These are phyloP conservation scores for Cosmopolites sordidus DNA, from an alignment of 2,888 invertebrate genomes.

Conservation along the genomic window DNA sequence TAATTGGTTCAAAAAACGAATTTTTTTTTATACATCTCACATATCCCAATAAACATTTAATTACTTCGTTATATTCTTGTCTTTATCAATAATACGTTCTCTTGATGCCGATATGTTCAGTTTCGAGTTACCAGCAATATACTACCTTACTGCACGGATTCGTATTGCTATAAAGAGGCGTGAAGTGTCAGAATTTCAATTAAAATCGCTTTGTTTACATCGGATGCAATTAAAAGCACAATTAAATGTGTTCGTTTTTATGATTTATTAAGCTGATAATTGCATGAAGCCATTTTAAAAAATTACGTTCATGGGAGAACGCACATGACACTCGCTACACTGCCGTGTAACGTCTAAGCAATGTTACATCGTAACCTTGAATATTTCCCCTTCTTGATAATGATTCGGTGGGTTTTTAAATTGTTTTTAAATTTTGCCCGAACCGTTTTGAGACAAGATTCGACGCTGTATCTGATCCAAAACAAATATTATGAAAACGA, in stretches of 20 bases:
- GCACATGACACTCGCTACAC: slow-evolving; percentile 10
- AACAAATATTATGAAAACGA: background rate
- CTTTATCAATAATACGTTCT: no score
- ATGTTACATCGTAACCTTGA: background rate
- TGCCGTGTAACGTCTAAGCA: background rate
- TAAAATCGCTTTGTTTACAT: slow-evolving; percentile 26
- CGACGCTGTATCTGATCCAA: background rate
- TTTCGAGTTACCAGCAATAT: no score
- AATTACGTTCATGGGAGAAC: slow-evolving; percentile 11
- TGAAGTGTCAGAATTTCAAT: slow-evolving; percentile 17
- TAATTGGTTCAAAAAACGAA: no score
- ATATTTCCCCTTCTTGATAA: background rate
- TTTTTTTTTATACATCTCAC: no score
- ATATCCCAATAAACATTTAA: no score
- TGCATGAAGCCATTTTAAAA: slow-evolving; percentile 9
- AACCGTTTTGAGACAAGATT: background rate
- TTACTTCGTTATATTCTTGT: no score
- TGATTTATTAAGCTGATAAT: slow-evolving; percentile 19
- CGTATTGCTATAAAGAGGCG: slow-evolving; percentile 6
- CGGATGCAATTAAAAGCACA: slow-evolving; percentile 23
- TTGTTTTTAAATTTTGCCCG: background rate
- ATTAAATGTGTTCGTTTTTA: slow-evolving; percentile 20
- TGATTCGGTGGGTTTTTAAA: background rate
- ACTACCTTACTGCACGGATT: no score
- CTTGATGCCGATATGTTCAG: no score